Conservation (phyloP, 2,113 vertebrate genomes). For the Ptilonorhynchus violaceus region DNA sequence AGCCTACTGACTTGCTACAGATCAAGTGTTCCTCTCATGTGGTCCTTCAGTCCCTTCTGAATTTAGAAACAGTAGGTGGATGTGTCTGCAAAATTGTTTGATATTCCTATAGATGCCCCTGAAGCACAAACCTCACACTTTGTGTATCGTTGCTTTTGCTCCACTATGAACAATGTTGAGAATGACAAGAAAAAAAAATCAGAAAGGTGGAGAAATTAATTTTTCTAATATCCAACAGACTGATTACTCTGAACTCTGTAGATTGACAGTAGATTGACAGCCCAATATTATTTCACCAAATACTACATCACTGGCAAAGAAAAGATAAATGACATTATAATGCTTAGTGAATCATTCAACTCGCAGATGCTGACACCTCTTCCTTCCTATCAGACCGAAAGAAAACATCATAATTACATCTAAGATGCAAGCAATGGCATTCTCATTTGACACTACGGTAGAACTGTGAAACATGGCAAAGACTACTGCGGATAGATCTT, state of each 20-base stretch:
- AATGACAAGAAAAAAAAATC: background rate
- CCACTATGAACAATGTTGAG: background rate
- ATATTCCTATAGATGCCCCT: background rate
- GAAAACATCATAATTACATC: background rate
- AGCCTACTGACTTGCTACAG: background rate
- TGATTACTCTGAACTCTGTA: background rate
- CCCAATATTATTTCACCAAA: background rate
- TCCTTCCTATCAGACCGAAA: background rate
- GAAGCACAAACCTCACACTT: background rate
- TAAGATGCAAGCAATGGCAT: background rate
- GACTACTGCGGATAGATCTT: background rate
- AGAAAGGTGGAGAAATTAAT: background rate
- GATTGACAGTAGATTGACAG: background rate
- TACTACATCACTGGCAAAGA: background rate
- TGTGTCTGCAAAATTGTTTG: background rate
- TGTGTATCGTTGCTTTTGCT: accelerated
- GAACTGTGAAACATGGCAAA: background rate
- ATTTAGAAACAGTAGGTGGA: background rate
- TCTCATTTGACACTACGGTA: background rate
- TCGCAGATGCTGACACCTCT: background rate
- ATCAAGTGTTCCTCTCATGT: background rate
- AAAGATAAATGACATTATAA: background rate
- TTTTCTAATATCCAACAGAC: background rate
- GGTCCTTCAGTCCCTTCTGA: background rate
- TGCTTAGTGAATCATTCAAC: background rate